Conservation (phyloP, 2,797 vertebrate species). For the Pelodytes ibericus region DNA sequence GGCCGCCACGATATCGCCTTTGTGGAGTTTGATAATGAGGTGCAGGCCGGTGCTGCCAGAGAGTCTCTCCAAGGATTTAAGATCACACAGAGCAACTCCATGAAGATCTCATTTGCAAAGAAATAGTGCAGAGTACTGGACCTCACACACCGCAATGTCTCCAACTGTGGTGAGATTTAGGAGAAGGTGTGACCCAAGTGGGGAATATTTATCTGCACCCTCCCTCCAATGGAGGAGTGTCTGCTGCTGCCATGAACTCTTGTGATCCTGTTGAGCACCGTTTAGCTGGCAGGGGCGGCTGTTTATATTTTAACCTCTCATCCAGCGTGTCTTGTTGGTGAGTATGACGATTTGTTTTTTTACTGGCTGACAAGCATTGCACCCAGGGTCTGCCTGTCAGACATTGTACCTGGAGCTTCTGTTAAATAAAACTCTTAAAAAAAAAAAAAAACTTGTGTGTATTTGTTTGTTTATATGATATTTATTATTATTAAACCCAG, state of each 20-base stretch:
- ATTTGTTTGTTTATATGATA: background rate
- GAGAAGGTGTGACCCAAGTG: too few relatives aligned
- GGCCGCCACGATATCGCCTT: constrained; percentile 93
- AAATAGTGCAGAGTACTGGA: constrained; percentile 68
- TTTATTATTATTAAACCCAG: too few relatives aligned
- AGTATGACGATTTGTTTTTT: constrained; percentile 50
- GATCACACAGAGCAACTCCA: constrained; percentile 91
- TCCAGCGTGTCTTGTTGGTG: constrained; percentile 38
- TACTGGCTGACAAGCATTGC: constrained; percentile 79
- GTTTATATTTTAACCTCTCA: constrained; percentile 15
- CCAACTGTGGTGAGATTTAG: too few relatives aligned
- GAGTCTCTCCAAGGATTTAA: constrained; percentile 93
- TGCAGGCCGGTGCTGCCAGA: constrained; percentile 86
- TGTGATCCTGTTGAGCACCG: background rate
- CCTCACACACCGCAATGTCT: too few relatives aligned
- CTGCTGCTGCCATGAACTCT: too few relatives aligned
- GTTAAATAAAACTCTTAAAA: constrained; percentile 67
- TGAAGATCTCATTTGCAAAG: constrained; percentile 97
- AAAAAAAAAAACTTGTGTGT: background rate
- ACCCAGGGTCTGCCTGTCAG: constrained; percentile 91
- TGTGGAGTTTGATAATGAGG: constrained; percentile 94
- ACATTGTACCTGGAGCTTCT: constrained; percentile 93
- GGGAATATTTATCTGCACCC: too few relatives aligned
- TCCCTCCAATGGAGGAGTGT: too few relatives aligned
- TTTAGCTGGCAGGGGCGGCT: background rate